Evolutionary conservation across 2,113 vertebrate species (phyloP), one percentile per base, ranked within the genome.

Genomic region (Amblyornis subalaris): DNA sequence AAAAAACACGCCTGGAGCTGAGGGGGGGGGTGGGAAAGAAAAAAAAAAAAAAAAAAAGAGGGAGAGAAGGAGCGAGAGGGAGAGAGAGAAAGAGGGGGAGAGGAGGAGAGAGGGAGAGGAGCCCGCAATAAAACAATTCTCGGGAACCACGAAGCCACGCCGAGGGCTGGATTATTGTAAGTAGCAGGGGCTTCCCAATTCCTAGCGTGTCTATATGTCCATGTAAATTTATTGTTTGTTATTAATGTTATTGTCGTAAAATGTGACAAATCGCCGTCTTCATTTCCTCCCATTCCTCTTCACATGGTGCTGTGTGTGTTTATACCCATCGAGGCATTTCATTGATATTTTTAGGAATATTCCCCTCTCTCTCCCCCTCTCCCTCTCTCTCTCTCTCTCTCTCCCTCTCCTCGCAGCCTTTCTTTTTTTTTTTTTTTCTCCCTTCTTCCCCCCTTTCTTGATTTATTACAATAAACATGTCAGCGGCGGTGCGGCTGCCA

Each of bases 211-310:
- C 98, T 98, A 80, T 97, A 96, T 98, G 98, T 99, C 98, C 98
- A 98, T 98, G 97, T 98, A 98, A 98, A 98, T 98, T 98, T 99
- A 98, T 99, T 99, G 98, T 98, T 98, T 98, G 98, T 98, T 98
- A 98, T 99, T 98, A 99, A 98, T 98, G 98, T 98, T 99, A 98
- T 97, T 98, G 98, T 99, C 98, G 98, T 99, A 99, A 98, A 99
- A 99, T 99, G 99, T 99, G 98, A 98, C 98, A 98, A 98, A 98
- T 98, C 97, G 97, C 98, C 97, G 98, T 98, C 98, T 99, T 98
- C 98, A 97, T 98, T 98, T 98, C 97, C 98, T 98, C 96, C 97
- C 98, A 97, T 98, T 97, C 96, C 97, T 98, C 98, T 98, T 97
- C 97, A 95, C 98, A 96, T 36, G 88, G 93, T 96, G 97, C 90